A percentile compares a stretch with the other conserved stretches of the same genome.
Evolutionary conservation across 2,888 invertebrate genomes (phyloP).

Genomic region (Cotesia congregata): DNA sequence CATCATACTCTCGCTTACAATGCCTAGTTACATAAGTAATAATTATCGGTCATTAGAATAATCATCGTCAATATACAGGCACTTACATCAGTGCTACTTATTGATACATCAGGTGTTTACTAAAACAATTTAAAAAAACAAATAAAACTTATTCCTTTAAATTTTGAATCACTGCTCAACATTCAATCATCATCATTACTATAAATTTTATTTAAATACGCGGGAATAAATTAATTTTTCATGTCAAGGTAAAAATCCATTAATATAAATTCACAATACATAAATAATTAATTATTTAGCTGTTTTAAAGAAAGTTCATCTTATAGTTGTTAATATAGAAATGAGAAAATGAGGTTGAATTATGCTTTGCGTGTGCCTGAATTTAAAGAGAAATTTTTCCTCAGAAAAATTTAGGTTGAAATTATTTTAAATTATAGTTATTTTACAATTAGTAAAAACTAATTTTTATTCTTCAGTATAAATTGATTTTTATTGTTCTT

Average conservation of each 20-base stretch:
- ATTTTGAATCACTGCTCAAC: neutral
- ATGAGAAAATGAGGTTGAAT: conserved; percentile 35
- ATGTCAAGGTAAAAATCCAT: conserved; percentile 24
- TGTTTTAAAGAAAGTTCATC: conserved; percentile 34
- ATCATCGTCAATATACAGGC: conserved; percentile 46
- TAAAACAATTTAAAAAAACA: neutral
- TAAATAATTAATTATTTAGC: conserved; percentile 19
- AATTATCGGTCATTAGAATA: conserved; percentile 61
- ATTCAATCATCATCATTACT: neutral
- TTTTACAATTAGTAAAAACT: neutral
- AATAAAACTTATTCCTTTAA: neutral
- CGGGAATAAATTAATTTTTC: neutral
- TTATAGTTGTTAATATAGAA: neutral
- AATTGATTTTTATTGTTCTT: too few species aligned
- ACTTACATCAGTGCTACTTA: conserved; percentile 53
- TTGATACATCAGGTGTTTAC: conserved; percentile 28
- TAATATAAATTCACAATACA: conserved; percentile 2
- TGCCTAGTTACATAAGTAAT: conserved; percentile 45
- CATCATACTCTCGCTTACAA: conserved; percentile 32
- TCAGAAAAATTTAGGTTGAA: neutral
- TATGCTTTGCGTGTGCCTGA: conserved; percentile 8
- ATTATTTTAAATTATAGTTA: neutral
- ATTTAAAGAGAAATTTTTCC: conserved; percentile 20
- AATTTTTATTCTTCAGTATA: too few species aligned
- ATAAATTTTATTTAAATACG: too few species aligned